A percentile compares a stretch with the other conserved stretches of the same genome.
phyloP scores from a whole-genome alignment of 2,113 vertebrate species.

The Pan troglodytes region NHGRI_mPanTro3-v2.1_pri NC_072409.2:97246001-97246500 shows the following conservation, averaged over 20 bases:
- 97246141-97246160: slow-evolving; percentile 14
- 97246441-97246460: background rate
- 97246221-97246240: slow-evolving; percentile 1
- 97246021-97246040: background rate
- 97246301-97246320: background rate
- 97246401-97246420: background rate
- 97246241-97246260: background rate
- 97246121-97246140: background rate
- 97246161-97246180: background rate
- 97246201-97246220: background rate
- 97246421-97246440: background rate
- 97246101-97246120: background rate
- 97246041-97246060: background rate
- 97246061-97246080: slow-evolving; percentile 19
- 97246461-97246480: background rate
- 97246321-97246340: background rate
- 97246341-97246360: background rate
- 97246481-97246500: background rate
- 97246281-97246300: background rate
- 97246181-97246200: slow-evolving; percentile 33
- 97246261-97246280: background rate
- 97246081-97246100: background rate
- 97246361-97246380: background rate
- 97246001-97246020: background rate
- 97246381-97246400: background rate